Base-by-base conservation (phyloP, 2,113 vertebrate species). In the Pseudorasbora parva region DNA sequence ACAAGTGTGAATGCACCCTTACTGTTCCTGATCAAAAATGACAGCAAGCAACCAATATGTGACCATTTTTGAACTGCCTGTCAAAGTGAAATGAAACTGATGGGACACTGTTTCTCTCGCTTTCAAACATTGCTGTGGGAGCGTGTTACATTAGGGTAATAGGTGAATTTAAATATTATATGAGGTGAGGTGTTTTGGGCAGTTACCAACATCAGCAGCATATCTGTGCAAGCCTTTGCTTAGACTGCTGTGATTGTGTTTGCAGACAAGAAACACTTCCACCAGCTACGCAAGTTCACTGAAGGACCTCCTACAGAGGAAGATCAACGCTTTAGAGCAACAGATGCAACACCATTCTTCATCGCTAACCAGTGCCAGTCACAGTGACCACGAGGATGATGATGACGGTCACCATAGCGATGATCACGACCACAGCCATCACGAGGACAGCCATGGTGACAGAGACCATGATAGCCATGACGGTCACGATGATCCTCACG, bases 301-400 rank as follows among this genome's bases (percentile, higher is more conserved):
- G 86, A 93, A 89, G 82, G 95, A 95, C 78, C 91, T 94, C 23
- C 92, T 96, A 51, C 95, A 94, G 91, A 93, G 94, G 87, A 96
- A 95, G 92, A 95, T 96, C 82, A 86, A 66, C 19, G 80, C 92
- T 51, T 91, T 96, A 80, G 95, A 96, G 85, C 89, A 94, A 68
- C 95, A 95, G 90, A 92, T 95, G 80, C 92, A 92, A 23, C 92
- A 86, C 25, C 86, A 73, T 30, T 88, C 86, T 2, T 12, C 74
- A 0, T 25, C 89, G 51, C 86, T 86, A 23, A 81, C 62, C 51
- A 25, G 76, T 56, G 77, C 66, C 0, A 81, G 87, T 45, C 87
- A 90, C 47, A 86, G 88, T 9, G 78, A 87, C 2, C 82, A 91
- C 4, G 69, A 73, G 11, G 69, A 66, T 4, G 62, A 33, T 33